These are phyloP conservation scores for Chloropsis hardwickii DNA, from an alignment of 2,113 vertebrate genomes.

Conservation along the genomic window DNA sequence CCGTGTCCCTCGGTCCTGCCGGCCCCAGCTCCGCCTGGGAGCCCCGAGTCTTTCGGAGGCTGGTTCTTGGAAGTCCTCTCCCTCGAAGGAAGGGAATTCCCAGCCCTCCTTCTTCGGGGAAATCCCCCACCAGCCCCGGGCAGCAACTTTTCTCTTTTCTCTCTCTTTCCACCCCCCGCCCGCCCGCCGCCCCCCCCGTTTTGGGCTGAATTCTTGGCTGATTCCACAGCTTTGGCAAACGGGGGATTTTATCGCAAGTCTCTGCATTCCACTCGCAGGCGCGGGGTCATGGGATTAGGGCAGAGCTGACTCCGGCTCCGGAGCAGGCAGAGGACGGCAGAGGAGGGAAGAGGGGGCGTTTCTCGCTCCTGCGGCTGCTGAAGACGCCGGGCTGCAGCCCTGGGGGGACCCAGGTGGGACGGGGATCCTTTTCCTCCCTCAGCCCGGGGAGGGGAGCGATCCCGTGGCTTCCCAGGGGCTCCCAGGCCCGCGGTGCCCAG, in stretches of 20 bases:
- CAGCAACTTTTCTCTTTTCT: background rate
- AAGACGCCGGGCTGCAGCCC: background rate
- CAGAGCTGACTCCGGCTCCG: background rate
- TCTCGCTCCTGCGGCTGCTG: background rate
- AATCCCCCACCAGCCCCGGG: conserved; percentile 38
- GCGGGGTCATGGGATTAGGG: conserved; percentile 25
- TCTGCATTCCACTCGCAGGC: conserved; percentile 4
- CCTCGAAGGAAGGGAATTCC: conserved; percentile 53
- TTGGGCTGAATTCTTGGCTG: background rate
- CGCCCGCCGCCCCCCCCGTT: rapidly evolving
- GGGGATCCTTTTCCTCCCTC: background rate
- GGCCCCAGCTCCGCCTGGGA: background rate
- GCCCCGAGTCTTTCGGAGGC: background rate
- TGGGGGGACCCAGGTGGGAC: background rate
- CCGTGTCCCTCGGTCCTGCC: rapidly evolving
- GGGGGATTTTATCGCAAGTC: background rate
- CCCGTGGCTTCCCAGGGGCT: rapidly evolving
- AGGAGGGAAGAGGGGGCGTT: background rate
- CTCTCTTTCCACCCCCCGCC: background rate
- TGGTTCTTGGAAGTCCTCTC: conserved; percentile 1
- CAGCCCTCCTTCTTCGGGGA: conserved; percentile 6
- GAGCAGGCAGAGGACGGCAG: background rate
- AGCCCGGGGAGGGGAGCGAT: background rate
- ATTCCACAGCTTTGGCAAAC: conserved; percentile 7
- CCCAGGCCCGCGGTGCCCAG: background rate